phyloP scores from a whole-genome alignment of 2,797 vertebrate species.

The Takifugu rubripes region DNA sequence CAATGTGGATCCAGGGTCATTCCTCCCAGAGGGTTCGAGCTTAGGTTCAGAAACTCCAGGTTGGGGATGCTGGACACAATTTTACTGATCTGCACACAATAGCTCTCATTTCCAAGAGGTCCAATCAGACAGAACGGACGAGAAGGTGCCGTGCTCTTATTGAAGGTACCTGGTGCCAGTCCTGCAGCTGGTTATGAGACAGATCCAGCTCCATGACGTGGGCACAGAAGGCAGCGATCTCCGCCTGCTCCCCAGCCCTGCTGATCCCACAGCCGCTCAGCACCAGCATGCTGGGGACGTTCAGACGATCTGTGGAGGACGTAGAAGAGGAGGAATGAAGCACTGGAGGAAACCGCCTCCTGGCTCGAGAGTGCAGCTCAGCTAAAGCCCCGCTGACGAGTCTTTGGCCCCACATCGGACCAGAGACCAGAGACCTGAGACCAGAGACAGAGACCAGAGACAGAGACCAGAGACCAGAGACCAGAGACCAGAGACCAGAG shows the following conservation, averaged over 20 bases:
- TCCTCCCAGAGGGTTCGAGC: slow-evolving; percentile 92
- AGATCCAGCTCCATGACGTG: slow-evolving; percentile 95
- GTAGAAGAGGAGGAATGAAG: too few species aligned
- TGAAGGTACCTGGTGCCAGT: slow-evolving; percentile 89
- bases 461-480: too few species aligned
- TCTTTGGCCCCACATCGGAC: too few species aligned
- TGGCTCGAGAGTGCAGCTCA: too few species aligned
- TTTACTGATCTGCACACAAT: slow-evolving; percentile 87
- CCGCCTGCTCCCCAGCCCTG: slow-evolving; percentile 88
- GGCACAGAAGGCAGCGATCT: slow-evolving; percentile 94
- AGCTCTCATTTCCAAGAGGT: not conserved
- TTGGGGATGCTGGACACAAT: slow-evolving; percentile 96
- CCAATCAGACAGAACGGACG: not conserved
- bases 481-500: too few species aligned
- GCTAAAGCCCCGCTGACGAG: too few species aligned
- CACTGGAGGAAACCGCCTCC: too few species aligned
- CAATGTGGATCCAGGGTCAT: slow-evolving; percentile 82
- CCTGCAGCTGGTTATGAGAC: slow-evolving; percentile 92
- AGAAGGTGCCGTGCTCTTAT: not conserved
- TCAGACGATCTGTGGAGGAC: slow-evolving; percentile 85
- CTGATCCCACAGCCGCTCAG: slow-evolving; percentile 91
- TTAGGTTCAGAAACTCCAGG: slow-evolving; percentile 96
- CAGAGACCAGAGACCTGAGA: too few species aligned
- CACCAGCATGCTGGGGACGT: slow-evolving; percentile 92
- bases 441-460: too few species aligned